Evolutionary conservation across 1,140 invertebrate species (phyloP).

Genomic region (Proales similis): DNA sequence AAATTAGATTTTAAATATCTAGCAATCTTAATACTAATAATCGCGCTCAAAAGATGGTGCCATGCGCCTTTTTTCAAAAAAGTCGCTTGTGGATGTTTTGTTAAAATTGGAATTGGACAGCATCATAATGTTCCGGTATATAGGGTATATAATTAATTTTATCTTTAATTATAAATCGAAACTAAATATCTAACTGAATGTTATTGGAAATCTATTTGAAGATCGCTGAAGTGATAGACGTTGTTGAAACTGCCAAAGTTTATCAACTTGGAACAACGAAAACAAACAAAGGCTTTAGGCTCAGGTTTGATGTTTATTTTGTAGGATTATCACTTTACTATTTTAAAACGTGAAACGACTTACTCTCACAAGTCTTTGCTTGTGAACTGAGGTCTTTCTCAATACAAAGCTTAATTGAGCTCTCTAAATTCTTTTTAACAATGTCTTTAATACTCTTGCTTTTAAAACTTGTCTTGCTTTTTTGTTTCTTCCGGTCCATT

Average conservation of each 20-base stretch:
- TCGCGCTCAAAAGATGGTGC: constrained; percentile 62
- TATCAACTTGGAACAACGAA: constrained; percentile 76
- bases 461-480: too few species aligned
- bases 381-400: too few species aligned
- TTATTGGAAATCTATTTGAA: constrained; percentile 42
- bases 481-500: too few species aligned
- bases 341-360: too few species aligned
- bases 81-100: constrained; percentile 83
- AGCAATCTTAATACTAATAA: constrained; percentile 17
- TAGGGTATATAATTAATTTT: constrained; percentile 57
- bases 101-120: constrained; percentile 88
- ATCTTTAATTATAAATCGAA: constrained; percentile 1
- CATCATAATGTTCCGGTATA: constrained; percentile 76
- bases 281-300: constrained; percentile 76
- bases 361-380: too few species aligned
- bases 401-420: too few species aligned
- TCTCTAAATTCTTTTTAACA: too few species aligned
- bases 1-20: constrained; percentile 39
- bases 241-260: constrained; percentile 88
- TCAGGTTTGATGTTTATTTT: constrained; percentile 54
- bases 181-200: not conserved
- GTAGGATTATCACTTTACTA: constrained; percentile 36
- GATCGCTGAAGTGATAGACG: constrained; percentile 82
- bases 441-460: too few species aligned
- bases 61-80: constrained; percentile 89